phyloP scores from a whole-genome alignment of 2,113 vertebrate genomes.

The Ovis aries region ARS-UI_Ramb_v3.0 NC_056055.1:25711501-25712000 shows the following conservation, averaged over 20 bases:
- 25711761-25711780: neutral
- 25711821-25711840: neutral
- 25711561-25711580: neutral
- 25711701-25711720: neutral
- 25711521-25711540: neutral
- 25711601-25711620: rapidly evolving
- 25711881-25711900: neutral
- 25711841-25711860: neutral
- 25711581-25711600: no score
- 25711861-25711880: neutral
- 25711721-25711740: no score
- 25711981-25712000: neutral
- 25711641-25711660: neutral
- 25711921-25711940: neutral
- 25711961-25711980: neutral
- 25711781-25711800: neutral
- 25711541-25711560: neutral
- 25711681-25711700: neutral
- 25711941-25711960: neutral
- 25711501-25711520: neutral
- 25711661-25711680: neutral
- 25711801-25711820: neutral
- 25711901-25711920: neutral
- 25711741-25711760: neutral
- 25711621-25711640: no score